Percentiles rank a stretch among this genome's conserved stretches.
These are phyloP conservation scores for Montipora capricornis DNA, from an alignment of 64 coral and sea anemone species.

Conservation along the genomic window DNA sequence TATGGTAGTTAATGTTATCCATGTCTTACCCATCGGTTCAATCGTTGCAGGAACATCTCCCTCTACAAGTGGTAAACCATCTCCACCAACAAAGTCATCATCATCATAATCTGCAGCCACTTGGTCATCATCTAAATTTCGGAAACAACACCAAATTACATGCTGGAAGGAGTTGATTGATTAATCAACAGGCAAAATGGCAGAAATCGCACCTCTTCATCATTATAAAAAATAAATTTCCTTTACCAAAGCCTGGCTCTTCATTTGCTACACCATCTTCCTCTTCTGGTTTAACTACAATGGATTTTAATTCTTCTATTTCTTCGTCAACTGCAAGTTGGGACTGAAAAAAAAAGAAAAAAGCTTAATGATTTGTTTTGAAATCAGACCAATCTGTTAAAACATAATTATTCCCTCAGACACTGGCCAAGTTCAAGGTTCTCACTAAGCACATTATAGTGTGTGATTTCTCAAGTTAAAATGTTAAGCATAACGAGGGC, in stretches of 20 bases:
- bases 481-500: too few species aligned
- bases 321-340: conserved; percentile 63
- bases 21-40: conserved; percentile 67
- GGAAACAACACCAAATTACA: background rate
- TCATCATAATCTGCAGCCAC: conserved; percentile 39
- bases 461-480: too few species aligned
- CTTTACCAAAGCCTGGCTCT: conserved; percentile 20
- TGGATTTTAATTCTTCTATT: conserved; percentile 64
- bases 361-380: background rate
- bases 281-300: conserved; percentile 55
- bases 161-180: background rate
- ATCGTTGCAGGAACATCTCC: conserved; percentile 22
- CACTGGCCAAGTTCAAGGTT: too few species aligned
- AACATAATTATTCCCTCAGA: too few species aligned
- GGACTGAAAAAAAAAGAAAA: conserved; percentile 23
- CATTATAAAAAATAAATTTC: background rate
- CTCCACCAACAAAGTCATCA: conserved; percentile 68
- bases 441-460: too few species aligned
- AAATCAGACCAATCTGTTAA: too few species aligned
- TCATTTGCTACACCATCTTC: conserved; percentile 24
- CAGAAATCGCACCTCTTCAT: background rate
- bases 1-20: too few species aligned
- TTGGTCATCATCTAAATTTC: background rate
- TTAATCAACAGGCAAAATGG: background rate
- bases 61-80: background rate